Conservation (phyloP, 2,888 invertebrate species). For the Holacanthella duospinosa region DNA sequence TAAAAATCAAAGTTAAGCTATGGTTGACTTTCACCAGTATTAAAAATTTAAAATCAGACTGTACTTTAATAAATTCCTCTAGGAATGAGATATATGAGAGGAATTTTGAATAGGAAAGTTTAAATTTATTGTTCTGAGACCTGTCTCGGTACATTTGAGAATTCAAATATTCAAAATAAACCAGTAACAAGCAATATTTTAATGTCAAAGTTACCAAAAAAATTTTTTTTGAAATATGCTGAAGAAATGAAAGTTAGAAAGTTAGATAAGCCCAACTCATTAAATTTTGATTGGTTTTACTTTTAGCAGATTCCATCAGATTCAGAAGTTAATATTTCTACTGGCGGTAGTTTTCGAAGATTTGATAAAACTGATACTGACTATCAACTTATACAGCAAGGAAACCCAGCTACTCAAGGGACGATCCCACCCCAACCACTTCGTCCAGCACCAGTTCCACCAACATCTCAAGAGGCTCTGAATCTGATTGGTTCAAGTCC, state of each 20-base stretch:
- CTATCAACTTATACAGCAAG: slow-evolving; percentile 40
- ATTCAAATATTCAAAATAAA: no score
- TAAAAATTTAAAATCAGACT: no score
- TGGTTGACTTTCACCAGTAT: no score
- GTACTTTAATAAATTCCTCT: no score
- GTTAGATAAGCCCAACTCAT: no score
- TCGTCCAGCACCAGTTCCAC: slow-evolving; percentile 38
- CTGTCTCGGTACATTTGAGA: no score
- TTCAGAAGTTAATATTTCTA: slow-evolving; percentile 53
- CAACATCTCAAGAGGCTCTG: slow-evolving; percentile 16
- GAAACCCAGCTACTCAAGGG: slow-evolving; percentile 15
- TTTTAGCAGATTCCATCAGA: slow-evolving; percentile 52
- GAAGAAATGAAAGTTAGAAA: neutral
- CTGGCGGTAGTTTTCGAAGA: slow-evolving; percentile 54
- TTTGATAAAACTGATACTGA: slow-evolving; percentile 54
- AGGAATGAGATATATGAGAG: no score
- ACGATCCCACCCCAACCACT: slow-evolving; percentile 37
- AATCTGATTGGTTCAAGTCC: slow-evolving; percentile 28
- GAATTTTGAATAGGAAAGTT: no score
- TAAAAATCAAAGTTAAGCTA: no score
- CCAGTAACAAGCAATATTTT: no score
- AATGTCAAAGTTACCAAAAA: no score
- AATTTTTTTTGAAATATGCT: neutral
- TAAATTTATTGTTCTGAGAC: no score
- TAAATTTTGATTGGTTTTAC: neutral